Conservation (phyloP, 2,797 vertebrate species). For the Sebastes steindachneri region DNA sequence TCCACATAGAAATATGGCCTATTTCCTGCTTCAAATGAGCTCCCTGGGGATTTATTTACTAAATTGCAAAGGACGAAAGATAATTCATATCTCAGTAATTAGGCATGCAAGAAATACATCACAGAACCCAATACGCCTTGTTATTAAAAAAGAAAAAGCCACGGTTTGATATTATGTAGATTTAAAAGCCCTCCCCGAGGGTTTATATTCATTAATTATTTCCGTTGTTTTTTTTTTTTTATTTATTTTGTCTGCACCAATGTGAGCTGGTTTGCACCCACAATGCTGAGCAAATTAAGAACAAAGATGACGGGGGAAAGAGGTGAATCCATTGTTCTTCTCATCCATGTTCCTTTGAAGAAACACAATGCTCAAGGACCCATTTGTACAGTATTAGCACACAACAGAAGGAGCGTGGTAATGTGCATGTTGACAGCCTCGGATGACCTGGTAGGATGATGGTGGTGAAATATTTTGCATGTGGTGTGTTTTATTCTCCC, state of each 20-base stretch:
- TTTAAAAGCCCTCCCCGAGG: slow-evolving; percentile 78
- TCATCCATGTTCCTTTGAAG: slow-evolving; percentile 63
- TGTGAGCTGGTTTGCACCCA: slow-evolving; percentile 64
- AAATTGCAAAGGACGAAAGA: slow-evolving; percentile 83
- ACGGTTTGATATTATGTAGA: slow-evolving; percentile 84
- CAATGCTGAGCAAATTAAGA: slow-evolving; percentile 74
- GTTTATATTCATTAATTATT: slow-evolving; percentile 79
- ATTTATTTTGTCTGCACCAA: slow-evolving; percentile 64
- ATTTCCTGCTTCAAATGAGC: slow-evolving; percentile 84
- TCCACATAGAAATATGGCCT: slow-evolving; percentile 77
- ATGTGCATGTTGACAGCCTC: slow-evolving; percentile 37
- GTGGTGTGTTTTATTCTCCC: slow-evolving; percentile 21
- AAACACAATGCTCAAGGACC: slow-evolving; percentile 70
- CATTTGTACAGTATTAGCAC: slow-evolving; percentile 70
- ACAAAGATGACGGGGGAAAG: slow-evolving; percentile 68
- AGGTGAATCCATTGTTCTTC: slow-evolving; percentile 64
- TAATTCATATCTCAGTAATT: slow-evolving; percentile 85
- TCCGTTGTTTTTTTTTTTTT: slow-evolving; percentile 13
- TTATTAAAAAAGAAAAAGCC: slow-evolving; percentile 80
- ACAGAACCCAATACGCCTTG: slow-evolving; percentile 80
- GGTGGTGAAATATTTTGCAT: slow-evolving; percentile 25
- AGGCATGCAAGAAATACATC: slow-evolving; percentile 83
- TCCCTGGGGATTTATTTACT: slow-evolving; percentile 81
- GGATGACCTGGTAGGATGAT: slow-evolving; percentile 34
- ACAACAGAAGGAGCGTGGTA: slow-evolving; percentile 24